Evolutionary conservation across 2,888 invertebrate genomes (phyloP).

Genomic region (Dioctria linearis): DNA sequence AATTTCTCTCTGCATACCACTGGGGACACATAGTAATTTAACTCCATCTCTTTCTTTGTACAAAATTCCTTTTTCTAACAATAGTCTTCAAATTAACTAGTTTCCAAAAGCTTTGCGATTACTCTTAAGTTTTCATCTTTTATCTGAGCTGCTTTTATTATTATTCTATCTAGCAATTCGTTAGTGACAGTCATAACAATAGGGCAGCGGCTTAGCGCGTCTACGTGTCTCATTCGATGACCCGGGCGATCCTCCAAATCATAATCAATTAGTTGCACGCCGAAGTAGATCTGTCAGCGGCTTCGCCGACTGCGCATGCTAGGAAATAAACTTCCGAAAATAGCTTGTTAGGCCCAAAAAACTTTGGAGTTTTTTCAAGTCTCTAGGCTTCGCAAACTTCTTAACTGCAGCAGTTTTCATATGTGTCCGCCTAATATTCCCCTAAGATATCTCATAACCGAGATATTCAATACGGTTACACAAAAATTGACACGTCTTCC

Average conservation of each 20-base stretch:
- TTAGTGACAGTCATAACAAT: background rate
- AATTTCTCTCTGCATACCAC: conserved; percentile 61
- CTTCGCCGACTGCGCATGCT: conserved; percentile 55
- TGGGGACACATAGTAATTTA: conserved; percentile 63
- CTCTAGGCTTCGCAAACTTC: conserved; percentile 61
- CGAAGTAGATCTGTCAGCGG: background rate
- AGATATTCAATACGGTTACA: no score
- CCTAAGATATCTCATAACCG: background rate
- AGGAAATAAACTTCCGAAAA: conserved; percentile 51
- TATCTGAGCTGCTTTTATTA: conserved; percentile 46
- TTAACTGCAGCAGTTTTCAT: conserved; percentile 60
- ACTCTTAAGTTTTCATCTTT: conserved; percentile 36
- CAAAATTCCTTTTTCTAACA: conserved; percentile 23
- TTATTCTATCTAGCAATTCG: conserved; percentile 35
- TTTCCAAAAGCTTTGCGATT: conserved; percentile 50
- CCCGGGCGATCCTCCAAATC: conserved; percentile 55
- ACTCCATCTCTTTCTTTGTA: conserved; percentile 39
- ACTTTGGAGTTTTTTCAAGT: conserved; percentile 61
- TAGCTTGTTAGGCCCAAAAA: conserved; percentile 62
- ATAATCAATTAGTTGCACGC: conserved; percentile 45
- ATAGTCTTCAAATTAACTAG: conserved; percentile 51
- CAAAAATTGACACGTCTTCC: no score
- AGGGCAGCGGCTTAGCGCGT: conserved; percentile 53
- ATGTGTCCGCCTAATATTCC: background rate
- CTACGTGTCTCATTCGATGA: conserved; percentile 57